Evolutionary conservation across 2,888 invertebrate species (phyloP).

Genomic region (Temnothorax unifasciatus): DNA sequence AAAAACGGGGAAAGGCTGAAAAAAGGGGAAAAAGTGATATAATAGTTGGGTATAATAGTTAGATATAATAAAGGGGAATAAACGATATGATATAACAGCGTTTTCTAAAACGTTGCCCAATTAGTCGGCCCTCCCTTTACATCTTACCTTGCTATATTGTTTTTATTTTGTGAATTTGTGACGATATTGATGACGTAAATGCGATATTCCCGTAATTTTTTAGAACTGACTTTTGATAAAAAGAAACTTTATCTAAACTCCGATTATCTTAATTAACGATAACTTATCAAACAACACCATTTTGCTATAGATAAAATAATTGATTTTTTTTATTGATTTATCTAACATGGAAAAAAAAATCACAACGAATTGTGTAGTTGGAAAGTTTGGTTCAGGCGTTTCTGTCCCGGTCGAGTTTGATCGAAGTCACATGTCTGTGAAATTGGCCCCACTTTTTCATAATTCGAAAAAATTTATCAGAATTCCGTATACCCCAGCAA

Average conservation of each 20-base stretch:
- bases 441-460: too few species aligned
- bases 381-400: not conserved
- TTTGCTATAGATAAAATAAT: not conserved
- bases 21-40: not conserved
- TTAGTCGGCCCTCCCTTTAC: not conserved
- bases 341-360: not conserved
- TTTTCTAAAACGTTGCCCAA: not conserved
- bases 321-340: not conserved
- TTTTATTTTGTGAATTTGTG: not conserved
- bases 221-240: not conserved
- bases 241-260: not conserved
- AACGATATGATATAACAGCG: not conserved
- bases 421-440: not conserved
- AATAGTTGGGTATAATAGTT: too few species aligned
- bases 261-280: not conserved
- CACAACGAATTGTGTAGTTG: not conserved
- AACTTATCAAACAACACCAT: not conserved
- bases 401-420: not conserved
- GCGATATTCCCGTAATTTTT: not conserved
- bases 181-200: not conserved
- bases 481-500: too few species aligned
- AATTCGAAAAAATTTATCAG: too few species aligned
- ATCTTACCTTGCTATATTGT: not conserved
- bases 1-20: not conserved
- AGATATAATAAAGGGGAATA: too few species aligned